Evolutionary conservation across 2,888 invertebrate genomes (phyloP), one percentile per base, ranked within the genome.

Genomic region (Gortyna flavago): DNA sequence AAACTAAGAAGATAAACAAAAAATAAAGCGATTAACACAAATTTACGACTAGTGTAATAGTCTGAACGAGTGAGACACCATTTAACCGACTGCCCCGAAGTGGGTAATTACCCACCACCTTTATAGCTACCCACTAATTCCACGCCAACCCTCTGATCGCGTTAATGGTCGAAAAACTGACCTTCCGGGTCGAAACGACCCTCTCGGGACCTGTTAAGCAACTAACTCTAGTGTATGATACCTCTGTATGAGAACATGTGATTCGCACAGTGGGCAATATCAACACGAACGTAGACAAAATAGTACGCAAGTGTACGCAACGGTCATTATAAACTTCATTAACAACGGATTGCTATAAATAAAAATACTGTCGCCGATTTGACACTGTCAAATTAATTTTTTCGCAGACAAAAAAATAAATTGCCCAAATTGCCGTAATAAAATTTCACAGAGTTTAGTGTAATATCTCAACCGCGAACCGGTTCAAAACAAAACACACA

Each of bases 131-230:
- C 89, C 89, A 90, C 93, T 95, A 95, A 95, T 95, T 94, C 94
- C 89, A 86, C 88, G 82, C 88, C 92, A 91, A 93, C 95, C 95
- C 95, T 93, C 94, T 94, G 95, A 94, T 93, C 92, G 93, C 93
- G 93, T 93, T 96, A 96, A 96, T 95, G 95, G 92, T 88, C 95
- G 94, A 96, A 96, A 95, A 96, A 96, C 96, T 96, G 96, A 95
- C 96, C 96, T 95, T 92, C 93, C 91, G 93, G 92, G 93, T 88
- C 92, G 73, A 91, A 95, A 95, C 92, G 92, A 93, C 92, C 92
- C 95, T 88, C 93, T 35, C 51, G 95, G 94, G 96, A 92, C 91
- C 93, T 92, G 91, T 96, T 95, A 93, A 93, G 91, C 90, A 92
- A 90, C 90, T 90, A 91, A 93, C 93, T 92, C 92, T 93, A 91